A percentile compares a stretch with the other conserved stretches of the same genome.
Conservation (phyloP, 1,140 invertebrate species). For the Cyclargus thomasi region DNA sequence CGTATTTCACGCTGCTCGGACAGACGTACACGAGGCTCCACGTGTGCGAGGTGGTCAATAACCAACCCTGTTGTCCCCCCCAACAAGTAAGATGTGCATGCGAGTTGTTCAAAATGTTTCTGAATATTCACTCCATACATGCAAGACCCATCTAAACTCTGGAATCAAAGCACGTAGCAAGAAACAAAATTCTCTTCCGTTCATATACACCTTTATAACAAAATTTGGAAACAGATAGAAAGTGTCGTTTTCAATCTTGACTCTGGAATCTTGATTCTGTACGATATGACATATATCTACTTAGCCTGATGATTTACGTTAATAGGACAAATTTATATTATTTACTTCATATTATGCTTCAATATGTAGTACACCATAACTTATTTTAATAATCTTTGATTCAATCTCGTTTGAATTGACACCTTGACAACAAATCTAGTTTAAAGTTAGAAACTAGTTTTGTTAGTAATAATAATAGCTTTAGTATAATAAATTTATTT, state of each 20-base stretch:
- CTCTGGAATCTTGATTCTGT: no score
- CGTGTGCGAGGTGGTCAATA: conserved; percentile 89
- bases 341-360: no score
- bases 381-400: no score
- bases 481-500: neutral
- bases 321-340: no score
- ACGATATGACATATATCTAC: no score
- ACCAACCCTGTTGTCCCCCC: conserved; percentile 86
- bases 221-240: no score
- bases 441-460: neutral
- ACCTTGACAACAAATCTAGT: no score
- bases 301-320: no score
- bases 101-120: conserved; percentile 20
- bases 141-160: neutral
- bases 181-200: neutral
- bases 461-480: neutral
- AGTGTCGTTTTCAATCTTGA: no score
- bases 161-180: neutral
- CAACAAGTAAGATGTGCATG: conserved; percentile 80
- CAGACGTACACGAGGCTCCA: conserved; percentile 93
- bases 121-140: neutral
- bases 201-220: neutral
- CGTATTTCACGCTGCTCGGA: conserved; percentile 71
- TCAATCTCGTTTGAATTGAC: no score
- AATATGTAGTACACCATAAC: no score